These are phyloP conservation scores for Eunapius fragilis DNA, from an alignment of 37 sponge, comb jelly and placozoan species.

Conservation along the genomic window DNA sequence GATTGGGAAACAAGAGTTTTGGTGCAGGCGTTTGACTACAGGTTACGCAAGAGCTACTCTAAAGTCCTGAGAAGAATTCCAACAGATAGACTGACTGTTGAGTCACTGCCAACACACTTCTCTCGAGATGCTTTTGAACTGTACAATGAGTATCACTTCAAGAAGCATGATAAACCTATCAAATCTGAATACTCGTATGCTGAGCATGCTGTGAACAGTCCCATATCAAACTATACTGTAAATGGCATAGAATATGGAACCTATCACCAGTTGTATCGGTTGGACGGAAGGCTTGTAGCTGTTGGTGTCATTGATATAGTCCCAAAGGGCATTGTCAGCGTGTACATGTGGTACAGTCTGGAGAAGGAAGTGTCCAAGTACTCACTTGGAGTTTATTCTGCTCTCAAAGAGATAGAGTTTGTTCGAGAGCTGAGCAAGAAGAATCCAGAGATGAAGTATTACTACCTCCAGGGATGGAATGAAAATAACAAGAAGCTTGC, in stretches of 20 bases:
- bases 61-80: slow-evolving; percentile 76
- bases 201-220: slow-evolving; percentile 87
- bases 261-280: slow-evolving; percentile 81
- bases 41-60: slow-evolving; percentile 60
- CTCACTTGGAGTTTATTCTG: slow-evolving; percentile 92
- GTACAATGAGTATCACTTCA: slow-evolving; percentile 81
- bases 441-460: slow-evolving; percentile 73
- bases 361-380: slow-evolving; percentile 73
- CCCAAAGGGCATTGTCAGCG: slow-evolving; percentile 86
- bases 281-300: slow-evolving; percentile 88
- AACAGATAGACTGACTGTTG: slow-evolving; percentile 46
- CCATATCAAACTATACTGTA: slow-evolving; percentile 43
- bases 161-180: slow-evolving; percentile 75
- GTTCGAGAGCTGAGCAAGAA: slow-evolving; percentile 47
- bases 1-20: slow-evolving; percentile 90
- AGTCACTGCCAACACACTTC: slow-evolving; percentile 64
- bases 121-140: slow-evolving; percentile 76
- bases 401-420: slow-evolving; percentile 89
- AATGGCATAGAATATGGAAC: slow-evolving; percentile 85
- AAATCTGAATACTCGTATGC: slow-evolving; percentile 80
- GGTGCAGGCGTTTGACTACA: slow-evolving; percentile 62
- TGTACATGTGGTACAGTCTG: slow-evolving; percentile 93
- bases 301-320: slow-evolving; percentile 89
- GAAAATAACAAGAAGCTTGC: slow-evolving; percentile 75
- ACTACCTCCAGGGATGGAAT: slow-evolving; percentile 94